Evolutionary conservation across 2,797 vertebrate genomes (phyloP), one percentile per base, ranked within the genome.

Genomic region (Gobio occitaniae): DNA sequence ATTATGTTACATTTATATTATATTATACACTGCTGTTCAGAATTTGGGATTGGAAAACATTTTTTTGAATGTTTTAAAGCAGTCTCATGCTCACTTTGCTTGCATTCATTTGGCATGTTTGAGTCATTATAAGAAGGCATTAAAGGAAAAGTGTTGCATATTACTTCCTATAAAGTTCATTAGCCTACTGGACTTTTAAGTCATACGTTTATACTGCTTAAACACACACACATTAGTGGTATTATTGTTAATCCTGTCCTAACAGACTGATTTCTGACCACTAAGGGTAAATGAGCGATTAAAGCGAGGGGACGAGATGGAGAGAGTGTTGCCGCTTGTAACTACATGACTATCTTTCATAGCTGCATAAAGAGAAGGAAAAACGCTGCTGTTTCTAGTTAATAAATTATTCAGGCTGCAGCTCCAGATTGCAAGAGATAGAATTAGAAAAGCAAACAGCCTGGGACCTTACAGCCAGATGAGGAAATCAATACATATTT

Each of bases 401-500:
- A 86, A 88, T 88, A 78, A 86, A 88, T 87, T 82, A 87, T 86
- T 80, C 80, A 88, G 69, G 36, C 50, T 52, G 61, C 68, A 82
- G 83, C 76, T 83, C 76, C 48, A 79, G 87, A 87, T 87, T 85
- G 84, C 78, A 78, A 61, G 82, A 82, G 76, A 89, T 87, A 78
- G 80, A 81, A 86, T 81, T 86, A 86, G 77, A 86, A 87, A 89
- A 86, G 83, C 79, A 90, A 90, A 89, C 89, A 87, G 82, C 79
- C 83, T 86, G 85, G 83, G 69, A 84, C 80, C 69, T 87, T 83
- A 89, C 74, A 88, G 85, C 72, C 75, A 84, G 83, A 88, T 81
- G 80, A 87, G 65, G 84, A 87, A 87, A 90, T 89, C 82, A 83
- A 87, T 86, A 80, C 82, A 86, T 90, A 87, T 90, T 89, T 89